These are phyloP conservation scores for Osmerus mordax DNA, from an alignment of 2,113 vertebrate species.

Conservation along the genomic window DNA sequence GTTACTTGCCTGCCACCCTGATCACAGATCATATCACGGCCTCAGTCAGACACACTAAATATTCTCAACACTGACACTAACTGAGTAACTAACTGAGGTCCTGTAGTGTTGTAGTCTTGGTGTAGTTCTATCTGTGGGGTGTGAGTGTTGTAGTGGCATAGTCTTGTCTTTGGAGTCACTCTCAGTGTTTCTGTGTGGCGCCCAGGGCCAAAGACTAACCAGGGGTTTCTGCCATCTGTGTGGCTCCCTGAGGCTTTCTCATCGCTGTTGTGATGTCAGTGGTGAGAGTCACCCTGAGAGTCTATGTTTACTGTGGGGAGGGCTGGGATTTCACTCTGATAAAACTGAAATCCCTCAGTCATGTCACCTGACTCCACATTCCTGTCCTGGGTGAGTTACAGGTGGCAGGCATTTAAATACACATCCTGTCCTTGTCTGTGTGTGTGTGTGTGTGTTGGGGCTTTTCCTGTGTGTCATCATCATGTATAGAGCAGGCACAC, in stretches of 20 bases:
- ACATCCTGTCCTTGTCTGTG: neutral
- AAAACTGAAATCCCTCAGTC: neutral
- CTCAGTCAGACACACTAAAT: too few relatives aligned
- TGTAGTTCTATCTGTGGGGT: too few relatives aligned
- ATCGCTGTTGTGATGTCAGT: conserved; percentile 2
- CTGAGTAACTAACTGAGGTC: too few relatives aligned
- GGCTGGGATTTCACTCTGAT: neutral
- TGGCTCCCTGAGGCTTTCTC: neutral
- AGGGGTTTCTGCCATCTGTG: neutral
- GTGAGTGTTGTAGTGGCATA: too few relatives aligned
- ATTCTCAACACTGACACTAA: too few relatives aligned
- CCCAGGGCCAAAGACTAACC: neutral
- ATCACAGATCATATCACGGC: too few relatives aligned
- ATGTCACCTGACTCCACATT: conserved; percentile 9
- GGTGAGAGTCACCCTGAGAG: conserved; percentile 1
- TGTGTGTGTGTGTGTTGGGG: neutral
- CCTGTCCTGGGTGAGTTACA: neutral
- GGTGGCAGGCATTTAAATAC: neutral
- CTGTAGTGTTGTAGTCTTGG: too few relatives aligned
- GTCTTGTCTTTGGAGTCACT: too few relatives aligned
- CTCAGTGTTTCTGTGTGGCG: too few relatives aligned
- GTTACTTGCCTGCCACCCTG: too few relatives aligned
- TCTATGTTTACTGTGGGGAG: neutral
- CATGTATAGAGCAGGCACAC: neutral
- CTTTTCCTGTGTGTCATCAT: neutral